Percentiles rank a stretch among this genome's conserved stretches.
phyloP scores from a whole-genome alignment of 2,797 vertebrate genomes.

The Oreonectes daqikongensis region DNA sequence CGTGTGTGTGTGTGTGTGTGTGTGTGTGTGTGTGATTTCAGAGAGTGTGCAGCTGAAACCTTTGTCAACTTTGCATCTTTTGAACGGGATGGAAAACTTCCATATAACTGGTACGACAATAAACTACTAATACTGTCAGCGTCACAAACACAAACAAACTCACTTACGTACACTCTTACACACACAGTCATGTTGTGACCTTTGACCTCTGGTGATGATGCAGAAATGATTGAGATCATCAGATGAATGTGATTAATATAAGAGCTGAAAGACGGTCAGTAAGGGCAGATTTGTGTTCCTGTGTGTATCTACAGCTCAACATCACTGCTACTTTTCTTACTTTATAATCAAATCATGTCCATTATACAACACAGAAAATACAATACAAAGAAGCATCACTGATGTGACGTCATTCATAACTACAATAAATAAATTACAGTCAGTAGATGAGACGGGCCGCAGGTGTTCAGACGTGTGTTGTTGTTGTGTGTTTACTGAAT shows the following conservation, averaged over 20 bases:
- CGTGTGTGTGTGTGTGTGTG: not conserved
- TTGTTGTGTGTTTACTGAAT: not conserved
- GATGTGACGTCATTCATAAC: no score
- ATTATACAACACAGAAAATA: no score
- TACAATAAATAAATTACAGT: no score
- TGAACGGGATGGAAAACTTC: constrained; percentile 93
- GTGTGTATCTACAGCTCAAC: no score
- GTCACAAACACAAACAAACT: not conserved
- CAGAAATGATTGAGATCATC: no score
- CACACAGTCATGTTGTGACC: not conserved
- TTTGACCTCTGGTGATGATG: not conserved
- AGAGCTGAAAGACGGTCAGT: constrained; percentile 78
- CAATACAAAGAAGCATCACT: no score
- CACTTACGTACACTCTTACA: not conserved
- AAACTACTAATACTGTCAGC: not conserved
- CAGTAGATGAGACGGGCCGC: no score
- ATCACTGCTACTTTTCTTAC: no score
- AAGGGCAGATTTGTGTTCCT: constrained; percentile 67
- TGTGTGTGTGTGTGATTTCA: constrained; percentile 64
- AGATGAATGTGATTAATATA: constrained; percentile 72
- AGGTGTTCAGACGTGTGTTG: constrained; percentile 17
- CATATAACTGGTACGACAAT: constrained; percentile 90
- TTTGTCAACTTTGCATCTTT: constrained; percentile 97
- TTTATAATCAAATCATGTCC: no score
- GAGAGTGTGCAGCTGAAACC: constrained; percentile 92